phyloP scores from a whole-genome alignment of 1,140 invertebrate genomes.

The Dendrolimus punctatus region DNA sequence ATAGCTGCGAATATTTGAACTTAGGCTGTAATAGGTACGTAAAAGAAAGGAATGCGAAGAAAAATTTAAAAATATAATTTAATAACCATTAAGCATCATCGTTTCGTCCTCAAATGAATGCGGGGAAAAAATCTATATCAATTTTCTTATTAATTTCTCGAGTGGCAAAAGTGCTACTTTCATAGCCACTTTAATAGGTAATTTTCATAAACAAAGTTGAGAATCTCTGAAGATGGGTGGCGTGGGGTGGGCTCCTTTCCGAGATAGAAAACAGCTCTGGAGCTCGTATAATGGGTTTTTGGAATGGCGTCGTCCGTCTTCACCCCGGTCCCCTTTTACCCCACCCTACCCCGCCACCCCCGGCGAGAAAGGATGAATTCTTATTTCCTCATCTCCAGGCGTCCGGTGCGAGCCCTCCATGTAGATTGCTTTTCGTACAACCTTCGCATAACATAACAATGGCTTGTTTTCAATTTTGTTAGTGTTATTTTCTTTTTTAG shows the following conservation, averaged over 20 bases:
- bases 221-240: conserved; percentile 38
- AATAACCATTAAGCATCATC: too few relatives aligned
- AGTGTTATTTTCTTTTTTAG: conserved; percentile 40
- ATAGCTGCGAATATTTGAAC: too few relatives aligned
- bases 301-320: conserved; percentile 73
- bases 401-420: conserved; percentile 64
- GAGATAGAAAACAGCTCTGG: conserved; percentile 72
- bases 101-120: neutral
- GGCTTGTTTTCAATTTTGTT: conserved; percentile 69
- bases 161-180: conserved; percentile 67
- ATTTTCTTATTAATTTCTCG: conserved; percentile 69
- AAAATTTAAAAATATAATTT: too few relatives aligned
- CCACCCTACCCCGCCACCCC: conserved; percentile 23
- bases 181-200: conserved; percentile 70
- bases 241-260: conserved; percentile 49
- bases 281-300: conserved; percentile 71
- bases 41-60: too few relatives aligned
- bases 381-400: conserved; percentile 69
- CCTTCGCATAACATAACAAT: conserved; percentile 68
- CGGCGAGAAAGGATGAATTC: conserved; percentile 69
- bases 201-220: conserved; percentile 71
- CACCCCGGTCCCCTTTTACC: conserved; percentile 29
- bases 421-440: conserved; percentile 67
- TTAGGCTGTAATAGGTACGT: too few relatives aligned
- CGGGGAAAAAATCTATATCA: conserved; percentile 53